These are phyloP conservation scores for Liasis olivaceus DNA, from an alignment of 2,797 vertebrate genomes.

Conservation along the genomic window DNA sequence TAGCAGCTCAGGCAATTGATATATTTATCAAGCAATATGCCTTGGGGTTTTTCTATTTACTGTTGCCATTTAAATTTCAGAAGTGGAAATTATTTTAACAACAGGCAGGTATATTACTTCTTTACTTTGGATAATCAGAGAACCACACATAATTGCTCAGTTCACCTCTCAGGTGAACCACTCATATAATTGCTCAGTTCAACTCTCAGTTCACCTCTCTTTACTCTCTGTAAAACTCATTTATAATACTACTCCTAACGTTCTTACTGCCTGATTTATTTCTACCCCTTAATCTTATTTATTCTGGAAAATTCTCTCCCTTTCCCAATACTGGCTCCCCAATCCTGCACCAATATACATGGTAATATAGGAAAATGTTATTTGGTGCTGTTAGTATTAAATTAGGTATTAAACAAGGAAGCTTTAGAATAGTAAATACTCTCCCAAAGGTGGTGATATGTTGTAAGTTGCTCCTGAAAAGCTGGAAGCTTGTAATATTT, in stretches of 20 bases:
- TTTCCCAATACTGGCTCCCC: background rate
- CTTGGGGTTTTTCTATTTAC: background rate
- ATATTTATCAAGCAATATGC: background rate
- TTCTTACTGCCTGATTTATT: background rate
- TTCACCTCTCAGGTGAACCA: background rate
- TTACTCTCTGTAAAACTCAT: background rate
- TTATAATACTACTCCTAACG: background rate
- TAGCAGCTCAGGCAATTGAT: background rate
- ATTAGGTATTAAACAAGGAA: background rate
- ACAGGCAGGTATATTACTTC: background rate
- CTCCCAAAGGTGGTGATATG: background rate
- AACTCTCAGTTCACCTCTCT: background rate
- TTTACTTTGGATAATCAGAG: background rate
- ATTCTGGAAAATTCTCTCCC: background rate
- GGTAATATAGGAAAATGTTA: background rate
- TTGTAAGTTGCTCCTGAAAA: background rate
- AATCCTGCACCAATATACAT: background rate
- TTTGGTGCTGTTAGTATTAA: background rate
- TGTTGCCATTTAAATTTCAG: background rate
- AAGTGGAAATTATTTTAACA: background rate
- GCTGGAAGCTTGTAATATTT: background rate
- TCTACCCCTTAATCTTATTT: background rate
- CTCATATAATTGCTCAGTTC: background rate
- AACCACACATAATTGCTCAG: background rate
- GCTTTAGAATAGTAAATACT: background rate